phyloP scores from a whole-genome alignment of 2,113 vertebrate genomes.

The Hystrix cristata region DNA sequence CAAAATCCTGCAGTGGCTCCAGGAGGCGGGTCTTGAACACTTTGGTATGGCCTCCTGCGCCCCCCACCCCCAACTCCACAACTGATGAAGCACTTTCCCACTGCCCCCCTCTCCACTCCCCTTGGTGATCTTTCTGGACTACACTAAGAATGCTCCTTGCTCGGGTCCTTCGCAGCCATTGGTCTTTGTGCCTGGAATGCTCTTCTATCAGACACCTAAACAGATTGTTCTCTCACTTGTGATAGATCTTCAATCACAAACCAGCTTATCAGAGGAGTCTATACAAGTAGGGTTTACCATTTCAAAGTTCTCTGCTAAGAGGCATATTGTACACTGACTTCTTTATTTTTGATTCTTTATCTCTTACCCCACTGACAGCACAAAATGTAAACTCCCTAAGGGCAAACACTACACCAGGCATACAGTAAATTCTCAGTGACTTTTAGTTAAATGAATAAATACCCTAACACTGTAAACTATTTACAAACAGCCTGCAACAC shows the following conservation, averaged over 20 bases:
- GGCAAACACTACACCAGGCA: background rate
- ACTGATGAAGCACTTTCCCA: background rate
- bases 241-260: background rate
- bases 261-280: background rate
- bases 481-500: conserved; percentile 28
- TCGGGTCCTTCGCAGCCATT: background rate
- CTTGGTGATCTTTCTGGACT: background rate
- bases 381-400: background rate
- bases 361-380: background rate
- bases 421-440: background rate
- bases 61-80: background rate
- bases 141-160: background rate
- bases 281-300: background rate
- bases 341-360: background rate
- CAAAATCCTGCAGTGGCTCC: background rate
- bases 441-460: background rate
- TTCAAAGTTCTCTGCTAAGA: background rate
- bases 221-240: background rate
- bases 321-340: background rate
- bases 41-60: background rate
- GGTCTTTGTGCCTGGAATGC: background rate
- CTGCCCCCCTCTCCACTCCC: background rate
- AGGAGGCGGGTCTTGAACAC: background rate
- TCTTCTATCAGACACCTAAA: background rate
- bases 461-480: background rate